Evolutionary conservation across 2,888 invertebrate genomes (phyloP), one percentile per base, ranked within the genome.

Genomic region (Andrena chrysosceles): DNA sequence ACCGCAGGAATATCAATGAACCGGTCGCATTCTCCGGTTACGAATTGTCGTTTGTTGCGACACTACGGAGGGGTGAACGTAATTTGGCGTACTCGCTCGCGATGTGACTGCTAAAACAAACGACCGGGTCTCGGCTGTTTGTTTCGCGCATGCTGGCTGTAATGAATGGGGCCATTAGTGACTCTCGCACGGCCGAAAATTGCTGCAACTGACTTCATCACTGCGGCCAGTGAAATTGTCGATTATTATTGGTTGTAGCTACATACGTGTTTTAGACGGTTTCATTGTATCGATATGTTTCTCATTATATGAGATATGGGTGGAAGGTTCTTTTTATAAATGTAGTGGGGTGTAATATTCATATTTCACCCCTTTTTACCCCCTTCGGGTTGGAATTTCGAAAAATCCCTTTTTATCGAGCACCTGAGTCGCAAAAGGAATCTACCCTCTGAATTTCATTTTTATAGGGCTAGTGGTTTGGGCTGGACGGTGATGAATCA

Each of bases 1-100:
- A 87, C 88, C 88, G 80, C 87, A 82, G 60, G 91, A 91, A 91
- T 91, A 91, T 90, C 91, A 91, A 91, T 89, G 90, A 91, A 85
- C 85, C 74, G 85, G 86, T 79, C 82, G 84, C 70, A 86, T 88
- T 89, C 90, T 88, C 85, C 87, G 87, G 87, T 91, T 90, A 88
- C 90, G 83, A 86, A 85, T 81, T 68, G 79, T 63, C 60, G 69
- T 16, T 56, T 56, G 59, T 84, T 86, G 84, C 83, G 79, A 89
- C 85, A 89, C 85, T 5, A 1, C 42, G 42, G 42, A 82, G 69
- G 71, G 73, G 80, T 31, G 70, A 71, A 85, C 84, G 87, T 88
- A 87, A 91, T 91, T 87, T 85, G 83, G 78, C 74, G 64, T 82
- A 48, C 66, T 83, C 79, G 77, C 76, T 81, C 66, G 77, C 80